Base-by-base conservation (phyloP, 2,113 vertebrate species). In the Coptodon bakossiorum region DNA sequence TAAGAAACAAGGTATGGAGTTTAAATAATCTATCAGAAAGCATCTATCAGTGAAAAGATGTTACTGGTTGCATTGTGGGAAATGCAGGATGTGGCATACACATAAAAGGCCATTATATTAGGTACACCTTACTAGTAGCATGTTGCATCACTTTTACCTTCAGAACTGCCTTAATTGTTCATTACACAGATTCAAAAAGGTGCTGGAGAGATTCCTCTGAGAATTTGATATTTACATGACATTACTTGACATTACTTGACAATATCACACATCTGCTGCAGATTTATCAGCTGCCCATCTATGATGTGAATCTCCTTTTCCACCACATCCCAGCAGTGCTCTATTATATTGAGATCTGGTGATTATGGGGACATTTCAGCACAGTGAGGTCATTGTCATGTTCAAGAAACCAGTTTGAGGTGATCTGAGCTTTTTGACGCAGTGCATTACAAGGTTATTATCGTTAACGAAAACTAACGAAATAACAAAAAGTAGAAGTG, bases 31-130 rank as follows among this genome's bases (percentile, higher is more conserved):
- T 68, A 1, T 40, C 63, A 68, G 63, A 38, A 66, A 38, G 10
- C 34, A 66, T 66, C 61, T 66, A 22, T 66, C 34, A 66, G 61
- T 38, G 61, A 66, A 71, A 71, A 71, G 19, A 71, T 71, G 63
- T 40, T 40, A 71, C 63, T 71, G n/a, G n/a, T 71, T 68, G 63
- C n/a, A 40, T 1, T 6, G 12, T 68, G 63, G 36, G 36, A 12
- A 68, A 68, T 3, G 36, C 34, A 9, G 19, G 34, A 22, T 68
- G 36, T 1, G 36, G 63, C 11, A 68, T 40, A 0, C 61, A 66
- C 61, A 63, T 38, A 3, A 38, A 38, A 38, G 10, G 34, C 7
- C 61, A 66, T 38, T 66, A 38, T 66, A 66, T 38, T 66, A 66
- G 61, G 11, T 38, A 38, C 61, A 66, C 34, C 19, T 66, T 38